phyloP scores from a whole-genome alignment of 2,113 vertebrate species.

The Pagrus major region DNA sequence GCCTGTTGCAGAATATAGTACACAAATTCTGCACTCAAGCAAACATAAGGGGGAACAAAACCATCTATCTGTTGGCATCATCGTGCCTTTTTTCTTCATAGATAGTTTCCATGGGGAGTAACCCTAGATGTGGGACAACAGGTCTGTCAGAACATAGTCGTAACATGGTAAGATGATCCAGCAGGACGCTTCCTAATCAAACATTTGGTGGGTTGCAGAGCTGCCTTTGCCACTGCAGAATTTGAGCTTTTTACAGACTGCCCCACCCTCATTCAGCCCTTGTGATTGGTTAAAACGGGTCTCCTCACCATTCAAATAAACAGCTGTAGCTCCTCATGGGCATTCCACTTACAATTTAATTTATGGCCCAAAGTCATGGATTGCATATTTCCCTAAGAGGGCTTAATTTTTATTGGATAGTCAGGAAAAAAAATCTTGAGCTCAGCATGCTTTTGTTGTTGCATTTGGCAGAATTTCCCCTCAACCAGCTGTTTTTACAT shows the following conservation, averaged over 20 bases:
- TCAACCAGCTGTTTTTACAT: not conserved
- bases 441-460: not conserved
- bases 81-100: not conserved
- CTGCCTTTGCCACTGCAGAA: not conserved
- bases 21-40: conserved; percentile 3
- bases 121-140: not conserved
- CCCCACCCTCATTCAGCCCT: not conserved
- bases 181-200: not conserved
- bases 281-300: not conserved
- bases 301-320: conserved; percentile 8
- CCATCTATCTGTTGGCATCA: not conserved
- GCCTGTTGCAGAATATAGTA: not conserved
- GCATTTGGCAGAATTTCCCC: not conserved
- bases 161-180: not conserved
- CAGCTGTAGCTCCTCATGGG: not conserved
- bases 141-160: not conserved
- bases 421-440: not conserved
- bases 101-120: not conserved
- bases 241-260: not conserved
- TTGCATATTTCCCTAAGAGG: not conserved
- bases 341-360: not conserved
- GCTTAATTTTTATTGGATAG: not conserved
- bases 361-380: not conserved
- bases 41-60: not conserved
- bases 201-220: not conserved